These are phyloP conservation scores for Timandra comae DNA, from an alignment of 2,888 invertebrate species.

Conservation along the genomic window DNA sequence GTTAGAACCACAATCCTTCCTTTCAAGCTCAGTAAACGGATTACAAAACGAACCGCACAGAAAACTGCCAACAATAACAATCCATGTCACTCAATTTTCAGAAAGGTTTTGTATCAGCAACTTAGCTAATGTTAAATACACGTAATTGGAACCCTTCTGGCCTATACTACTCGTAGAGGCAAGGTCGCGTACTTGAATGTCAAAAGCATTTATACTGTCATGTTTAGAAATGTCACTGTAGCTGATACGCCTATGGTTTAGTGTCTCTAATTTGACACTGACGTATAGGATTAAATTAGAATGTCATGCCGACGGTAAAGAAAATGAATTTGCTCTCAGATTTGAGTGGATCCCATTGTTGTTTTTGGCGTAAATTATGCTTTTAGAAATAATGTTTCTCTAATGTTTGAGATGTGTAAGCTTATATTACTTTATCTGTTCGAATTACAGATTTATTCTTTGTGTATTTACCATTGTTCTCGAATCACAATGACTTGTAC, in stretches of 20 bases:
- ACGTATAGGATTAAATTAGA: slow-evolving; percentile 70
- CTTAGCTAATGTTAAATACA: slow-evolving; percentile 34
- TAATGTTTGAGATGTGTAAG: too few relatives aligned
- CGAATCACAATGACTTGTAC: too few relatives aligned
- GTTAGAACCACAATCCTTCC: too few relatives aligned
- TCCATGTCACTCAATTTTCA: slow-evolving; percentile 40
- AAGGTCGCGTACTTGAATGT: slow-evolving; percentile 70
- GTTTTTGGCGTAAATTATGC: slow-evolving; percentile 24
- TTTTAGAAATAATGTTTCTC: too few relatives aligned
- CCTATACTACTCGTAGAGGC: slow-evolving; percentile 46
- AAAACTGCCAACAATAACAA: slow-evolving; percentile 31
- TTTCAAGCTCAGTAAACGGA: too few relatives aligned
- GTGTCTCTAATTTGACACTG: slow-evolving; percentile 71
- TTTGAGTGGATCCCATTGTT: slow-evolving; percentile 41
- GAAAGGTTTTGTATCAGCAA: slow-evolving; percentile 31
- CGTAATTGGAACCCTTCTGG: slow-evolving; percentile 55
- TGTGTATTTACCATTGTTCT: too few relatives aligned
- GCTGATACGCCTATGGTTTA: slow-evolving; percentile 67
- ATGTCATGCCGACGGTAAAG: slow-evolving; percentile 50
- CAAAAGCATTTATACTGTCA: slow-evolving; percentile 68
- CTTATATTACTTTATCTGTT: too few relatives aligned
- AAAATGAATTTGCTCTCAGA: slow-evolving; percentile 50
- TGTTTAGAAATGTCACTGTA: slow-evolving; percentile 72
- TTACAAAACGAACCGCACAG: slow-evolving; percentile 11
- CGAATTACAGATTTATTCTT: too few relatives aligned